Evolutionary conservation across 2,888 invertebrate species (phyloP), one percentile per base, ranked within the genome.

Genomic region (Torymus tubicola): DNA sequence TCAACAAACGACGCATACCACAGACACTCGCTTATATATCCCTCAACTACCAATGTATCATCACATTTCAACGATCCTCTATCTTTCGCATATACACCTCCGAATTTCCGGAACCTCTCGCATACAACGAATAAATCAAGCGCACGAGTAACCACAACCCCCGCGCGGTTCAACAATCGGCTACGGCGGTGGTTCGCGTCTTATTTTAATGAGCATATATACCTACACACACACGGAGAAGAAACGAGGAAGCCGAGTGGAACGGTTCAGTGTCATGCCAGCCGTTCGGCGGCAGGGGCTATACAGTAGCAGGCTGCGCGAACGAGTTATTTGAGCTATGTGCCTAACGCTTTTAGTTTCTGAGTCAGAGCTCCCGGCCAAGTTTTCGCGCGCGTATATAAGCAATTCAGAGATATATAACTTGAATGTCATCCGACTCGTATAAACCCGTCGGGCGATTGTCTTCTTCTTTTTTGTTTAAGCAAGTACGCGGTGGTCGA

Each of bases 281-380:
- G 84, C 83, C 82, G 82, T 83, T 84, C 80, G 67, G 75, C 82
- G 61, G 61, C 55, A 11, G n/a, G 8, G 69, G 21, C 21, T 1
- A 18, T 61, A 21, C 13, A n/a, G 60, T 18, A n/a, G 60, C 18
- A n/a, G n/a, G 31, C 63, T 24, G 80, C 69, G 69, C 58, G 61
- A 70, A 81, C 61, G 81, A 85, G 85, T 85, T 86, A 86, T 86
- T 84, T 84, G 84, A 85, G 84, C 81, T 84, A 87, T 86, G 84
- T 42, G 42, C 42, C 83, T 81, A 85, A 86, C 86, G 84, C 84
- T 87, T 87, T 86, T 87, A 87, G 86, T 86, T 84, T 83, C 85
- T 86, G 86, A 87, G 84, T 87, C 86, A 87, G 80, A 84, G 83
- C 83, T 86, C 84, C 82, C 81, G 82, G 85, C 85, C 85, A 83